Evolutionary conservation across 2,888 invertebrate species (phyloP), one percentile per base, ranked within the genome.

Genomic region (Acleris holmiana): DNA sequence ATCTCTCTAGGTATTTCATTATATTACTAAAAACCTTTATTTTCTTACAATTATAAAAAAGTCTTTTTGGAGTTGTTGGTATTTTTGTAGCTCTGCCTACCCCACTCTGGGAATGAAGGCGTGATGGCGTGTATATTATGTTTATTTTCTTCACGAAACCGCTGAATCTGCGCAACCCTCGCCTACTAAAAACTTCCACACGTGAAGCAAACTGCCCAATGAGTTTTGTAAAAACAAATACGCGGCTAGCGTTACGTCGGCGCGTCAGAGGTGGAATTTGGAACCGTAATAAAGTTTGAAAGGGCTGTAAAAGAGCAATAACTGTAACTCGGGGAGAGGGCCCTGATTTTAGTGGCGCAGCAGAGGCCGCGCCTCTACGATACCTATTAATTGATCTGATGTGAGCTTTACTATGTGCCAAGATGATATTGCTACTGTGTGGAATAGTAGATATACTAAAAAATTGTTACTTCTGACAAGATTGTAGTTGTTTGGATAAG

Each of bases 261-360:
- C 76, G 77, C 76, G 75, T 68, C 75, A 71, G 77, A 82, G 80
- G 81, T 81, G 87, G 88, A 86, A 90, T 91, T 89, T 83, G 89
- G 91, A 77, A 82, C 89, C 87, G 91, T 84, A 88, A 91, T 92
- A 92, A 92, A 92, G 77, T 90, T 89, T 86, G 90, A 91, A 92
- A 91, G 92, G 90, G 88, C 89, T 87, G 89, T 92, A 91, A 91
- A 92, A 91, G 91, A 84, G 88, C 91, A 79, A 86, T 92, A 91
- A 91, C 91, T 88, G 91, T 91, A 88, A 89, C 86, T 91, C 79
- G 84, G 85, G 80, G 84, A 80, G 83, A 84, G 64, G 53, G 88
- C 81, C 82, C 84, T 86, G 90, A 91, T 91, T 92, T 91, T 91
- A 91, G 90, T 91, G 83, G 84, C 84, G 78, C 68, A 69, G 73